A percentile compares a stretch with the other conserved stretches of the same genome.
Evolutionary conservation across 1,140 invertebrate genomes (phyloP).

Genomic region (Drosophila athabasca): DNA sequence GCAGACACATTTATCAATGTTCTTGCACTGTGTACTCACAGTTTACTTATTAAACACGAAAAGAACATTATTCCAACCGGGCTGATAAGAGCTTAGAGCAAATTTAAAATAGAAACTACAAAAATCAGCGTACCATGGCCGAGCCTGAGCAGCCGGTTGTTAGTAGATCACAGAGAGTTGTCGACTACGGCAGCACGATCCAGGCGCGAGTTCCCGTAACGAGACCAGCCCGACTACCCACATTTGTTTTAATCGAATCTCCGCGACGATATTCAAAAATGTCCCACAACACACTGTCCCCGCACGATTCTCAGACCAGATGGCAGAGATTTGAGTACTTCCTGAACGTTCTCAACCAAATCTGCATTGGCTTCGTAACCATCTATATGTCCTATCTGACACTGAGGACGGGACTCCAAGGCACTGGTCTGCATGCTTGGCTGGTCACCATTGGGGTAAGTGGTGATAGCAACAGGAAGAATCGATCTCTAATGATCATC

Average conservation of each 20-base stretch:
- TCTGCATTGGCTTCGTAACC: constrained; percentile 78
- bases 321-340: constrained; percentile 56
- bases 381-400: constrained; percentile 79
- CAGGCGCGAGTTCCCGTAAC: constrained; percentile 23
- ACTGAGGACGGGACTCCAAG: constrained; percentile 52
- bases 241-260: constrained; percentile 53
- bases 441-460: constrained; percentile 80
- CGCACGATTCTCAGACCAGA: constrained; percentile 32
- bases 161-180: constrained; percentile 49
- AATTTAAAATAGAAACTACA: constrained; percentile 28
- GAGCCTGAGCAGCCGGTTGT: constrained; percentile 50
- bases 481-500: background rate
- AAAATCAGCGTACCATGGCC: constrained; percentile 31
- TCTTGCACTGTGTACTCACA: constrained; percentile 16
- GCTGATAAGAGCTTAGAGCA: constrained; percentile 44
- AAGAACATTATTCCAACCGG: constrained; percentile 63
- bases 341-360: constrained; percentile 76
- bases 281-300: constrained; percentile 33
- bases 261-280: constrained; percentile 55
- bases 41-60: constrained; percentile 57
- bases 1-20: constrained; percentile 54
- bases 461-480: no score
- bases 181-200: constrained; percentile 71
- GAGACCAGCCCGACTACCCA: constrained; percentile 21
- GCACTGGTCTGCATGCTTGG: constrained; percentile 69